phyloP scores from a whole-genome alignment of 2,888 invertebrate genomes.

The Drosophila fungiperda region DNA sequence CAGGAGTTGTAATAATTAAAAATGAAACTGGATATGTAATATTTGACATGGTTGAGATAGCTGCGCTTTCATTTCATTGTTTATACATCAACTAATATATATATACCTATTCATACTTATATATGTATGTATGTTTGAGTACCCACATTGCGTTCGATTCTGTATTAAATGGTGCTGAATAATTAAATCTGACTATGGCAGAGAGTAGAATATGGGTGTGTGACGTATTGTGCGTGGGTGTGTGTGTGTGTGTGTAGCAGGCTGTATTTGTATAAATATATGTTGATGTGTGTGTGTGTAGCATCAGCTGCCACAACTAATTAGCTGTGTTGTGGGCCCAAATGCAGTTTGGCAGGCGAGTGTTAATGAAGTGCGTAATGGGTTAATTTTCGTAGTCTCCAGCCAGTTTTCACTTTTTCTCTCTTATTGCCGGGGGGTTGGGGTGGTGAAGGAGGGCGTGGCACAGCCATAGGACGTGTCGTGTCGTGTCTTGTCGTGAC shows the following conservation, averaged over 20 bases:
- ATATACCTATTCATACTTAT: neutral
- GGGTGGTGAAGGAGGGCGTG: neutral
- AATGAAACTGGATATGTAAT: too few species aligned
- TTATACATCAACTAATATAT: neutral
- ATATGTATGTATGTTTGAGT: neutral
- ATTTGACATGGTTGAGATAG: neutral
- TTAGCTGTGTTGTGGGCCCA: slow-evolving; percentile 54
- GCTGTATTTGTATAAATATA: slow-evolving; percentile 1
- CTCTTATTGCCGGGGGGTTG: neutral
- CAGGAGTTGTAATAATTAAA: too few species aligned
- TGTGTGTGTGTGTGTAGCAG: neutral
- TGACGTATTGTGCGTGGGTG: neutral
- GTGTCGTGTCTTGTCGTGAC: slow-evolving; percentile 10
- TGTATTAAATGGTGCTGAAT: slow-evolving; percentile 69
- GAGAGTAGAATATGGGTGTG: slow-evolving; percentile 1
- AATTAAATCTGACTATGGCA: slow-evolving; percentile 56
- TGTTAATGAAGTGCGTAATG: slow-evolving; percentile 80
- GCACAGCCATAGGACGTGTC: slow-evolving; percentile 26
- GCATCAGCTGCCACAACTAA: slow-evolving; percentile 78
- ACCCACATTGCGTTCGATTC: slow-evolving; percentile 39
- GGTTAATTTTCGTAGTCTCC: slow-evolving; percentile 65
- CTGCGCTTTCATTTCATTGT: neutral
- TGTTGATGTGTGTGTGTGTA: slow-evolving; percentile 16
- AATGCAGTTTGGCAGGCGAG: slow-evolving; percentile 56
- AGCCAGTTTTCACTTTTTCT: slow-evolving; percentile 25